These are phyloP conservation scores for Delphinus delphis DNA, from an alignment of 2,113 vertebrate genomes.

Conservation along the genomic window DNA sequence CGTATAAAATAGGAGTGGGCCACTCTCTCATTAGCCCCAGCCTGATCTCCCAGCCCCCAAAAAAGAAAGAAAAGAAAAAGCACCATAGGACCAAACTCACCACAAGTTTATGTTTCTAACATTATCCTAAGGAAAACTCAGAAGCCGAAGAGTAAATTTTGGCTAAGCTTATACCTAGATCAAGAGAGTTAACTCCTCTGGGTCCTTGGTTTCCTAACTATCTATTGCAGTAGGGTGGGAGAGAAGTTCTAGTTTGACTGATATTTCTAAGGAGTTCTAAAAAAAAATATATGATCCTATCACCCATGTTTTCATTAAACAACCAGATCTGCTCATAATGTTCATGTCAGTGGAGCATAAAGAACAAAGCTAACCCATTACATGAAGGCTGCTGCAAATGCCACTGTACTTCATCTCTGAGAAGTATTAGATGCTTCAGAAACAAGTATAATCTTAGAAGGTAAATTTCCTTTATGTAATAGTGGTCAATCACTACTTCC, in stretches of 20 bases:
- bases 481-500: not conserved
- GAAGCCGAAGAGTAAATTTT: not conserved
- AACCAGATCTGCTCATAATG: not conserved
- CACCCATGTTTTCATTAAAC: constrained; percentile 2
- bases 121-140: not conserved
- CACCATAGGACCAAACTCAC: not conserved
- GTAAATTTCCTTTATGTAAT: not conserved
- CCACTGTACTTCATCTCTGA: not conserved
- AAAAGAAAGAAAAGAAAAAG: not conserved
- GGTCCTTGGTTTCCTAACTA: not conserved
- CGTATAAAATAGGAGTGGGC: not conserved
- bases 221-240: not conserved
- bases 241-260: not conserved
- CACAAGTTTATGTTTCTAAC: not conserved
- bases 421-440: not conserved
- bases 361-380: not conserved
- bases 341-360: not conserved
- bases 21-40: not conserved
- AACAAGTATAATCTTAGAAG: not conserved
- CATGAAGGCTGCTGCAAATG: not conserved
- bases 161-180: not conserved
- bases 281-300: not conserved
- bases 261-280: not conserved
- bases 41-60: not conserved
- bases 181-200: not conserved